A percentile compares a stretch with the other conserved stretches of the same genome.
These are phyloP conservation scores for Gopherus flavomarginatus DNA, from an alignment of 2,113 vertebrate genomes.

Conservation along the genomic window DNA sequence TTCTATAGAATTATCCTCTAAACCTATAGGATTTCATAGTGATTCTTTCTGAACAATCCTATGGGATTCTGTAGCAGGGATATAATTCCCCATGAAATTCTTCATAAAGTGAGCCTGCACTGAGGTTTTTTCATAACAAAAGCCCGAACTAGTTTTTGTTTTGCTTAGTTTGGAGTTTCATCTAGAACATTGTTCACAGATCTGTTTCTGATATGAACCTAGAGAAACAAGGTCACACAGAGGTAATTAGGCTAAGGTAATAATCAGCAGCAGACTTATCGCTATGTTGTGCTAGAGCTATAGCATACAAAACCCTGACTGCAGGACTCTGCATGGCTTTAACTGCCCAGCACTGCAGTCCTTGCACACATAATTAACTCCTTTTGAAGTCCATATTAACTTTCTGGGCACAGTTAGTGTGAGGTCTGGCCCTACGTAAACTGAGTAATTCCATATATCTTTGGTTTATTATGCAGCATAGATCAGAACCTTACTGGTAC, in stretches of 20 bases:
- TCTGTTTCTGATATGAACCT: background rate
- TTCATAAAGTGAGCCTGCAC: background rate
- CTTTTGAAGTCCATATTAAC: fast-evolving
- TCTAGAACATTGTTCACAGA: background rate
- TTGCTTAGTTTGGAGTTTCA: background rate
- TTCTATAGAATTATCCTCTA: background rate
- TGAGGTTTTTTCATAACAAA: background rate
- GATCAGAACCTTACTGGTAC: background rate
- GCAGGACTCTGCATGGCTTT: background rate
- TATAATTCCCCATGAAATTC: background rate
- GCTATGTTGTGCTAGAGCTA: too few species aligned
- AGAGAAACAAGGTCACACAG: fast-evolving
- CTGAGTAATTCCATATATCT: background rate
- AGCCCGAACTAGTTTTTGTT: background rate
- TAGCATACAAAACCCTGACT: background rate
- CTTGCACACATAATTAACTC: background rate
- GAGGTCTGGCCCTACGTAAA: fast-evolving
- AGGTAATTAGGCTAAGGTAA: too few species aligned
- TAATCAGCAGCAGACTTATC: too few species aligned
- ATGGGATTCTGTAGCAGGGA: fast-evolving
- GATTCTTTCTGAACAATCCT: background rate
- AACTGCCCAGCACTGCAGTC: fast-evolving
- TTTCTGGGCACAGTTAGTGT: fast-evolving
- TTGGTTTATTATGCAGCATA: background rate
- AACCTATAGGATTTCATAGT: background rate